Evolutionary conservation across 2,113 vertebrate genomes (phyloP), one percentile per base, ranked within the genome.

Genomic region (Eleginops maclovinus): DNA sequence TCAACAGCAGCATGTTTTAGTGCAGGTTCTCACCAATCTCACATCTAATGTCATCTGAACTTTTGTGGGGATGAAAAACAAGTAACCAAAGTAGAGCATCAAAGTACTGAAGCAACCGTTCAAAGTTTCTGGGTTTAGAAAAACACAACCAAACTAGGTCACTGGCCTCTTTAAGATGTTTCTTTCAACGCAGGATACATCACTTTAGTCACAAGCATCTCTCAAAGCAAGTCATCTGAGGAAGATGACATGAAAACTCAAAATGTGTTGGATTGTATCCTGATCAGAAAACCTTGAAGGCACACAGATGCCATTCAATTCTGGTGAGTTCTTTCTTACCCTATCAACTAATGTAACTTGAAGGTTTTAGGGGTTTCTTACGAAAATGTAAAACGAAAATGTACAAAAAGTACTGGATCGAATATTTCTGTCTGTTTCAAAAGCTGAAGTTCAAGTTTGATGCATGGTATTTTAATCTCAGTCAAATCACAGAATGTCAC

Each of bases 71-170:
- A 82, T 50, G 50, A 86, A 72, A 84, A 85, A 60, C 76, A 66
- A 53, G 67, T 46, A 66, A 31, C 70, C 40, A 3, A 93, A 91
- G 70, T 92, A 83, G 93, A 77, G 50, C 91, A 83, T 13, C 22
- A 28, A 72, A 40, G 12, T 71, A 31, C 65, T 61, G 31, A 83
- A 62, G 59, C 31, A 19, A 21, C 66, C 2, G 6, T 72, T 89
- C 74, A 70, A 85, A 79, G 82, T 76, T 76, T 85, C 49, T 83
- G 26, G 41, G 41, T 68, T 40, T 70, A 15, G 14, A 69, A 44
- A 66, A 82, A 91, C 73, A 84, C 91, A 89, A 83, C 92, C 63
- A 73, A 94, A 91, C 53, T 93, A 89, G 92, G 94, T 94, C 93
- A 94, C 6, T 78, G 84, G 1, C 87, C 87, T 77, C 74, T 40